Evolutionary conservation across 2,888 invertebrate species (phyloP), one percentile per base, ranked within the genome.

Genomic region (Clitarchus hookeri): DNA sequence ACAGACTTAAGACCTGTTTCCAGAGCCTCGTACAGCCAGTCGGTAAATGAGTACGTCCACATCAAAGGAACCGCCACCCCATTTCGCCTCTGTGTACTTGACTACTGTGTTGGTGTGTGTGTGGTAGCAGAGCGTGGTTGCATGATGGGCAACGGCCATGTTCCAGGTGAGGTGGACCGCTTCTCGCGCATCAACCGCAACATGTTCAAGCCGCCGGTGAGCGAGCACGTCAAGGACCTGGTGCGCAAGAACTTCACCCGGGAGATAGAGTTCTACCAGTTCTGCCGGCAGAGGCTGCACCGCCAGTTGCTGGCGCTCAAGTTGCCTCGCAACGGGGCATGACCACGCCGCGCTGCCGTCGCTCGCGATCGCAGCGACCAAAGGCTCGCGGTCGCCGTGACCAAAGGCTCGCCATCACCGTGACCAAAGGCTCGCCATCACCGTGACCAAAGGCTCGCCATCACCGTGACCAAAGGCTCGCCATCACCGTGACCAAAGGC

Each of bases 211-310:
- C 97, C 97, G 0, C 96, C 96, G 0, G 97, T 97, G 6, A 95
- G 96, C 84, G 97, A 97, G 90, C 95, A 95, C 89, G 95, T 97
- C 4, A 97, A 97, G 91, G 95, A 97, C 84, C 95, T 97, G 85
- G 96, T 98, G 9, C 93, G 97, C 88, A 94, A 94, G 78, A 97
- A 98, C 91, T 97, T 98, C 91, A 97, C 97, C 0, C 93, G 96
- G 86, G 98, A 98, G 92, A 96, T 97, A 19, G 97, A 98, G 90
- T 97, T 98, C 91, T 98, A 97, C 91, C 96, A 97, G 90, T 98
- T 97, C 91, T 97, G 97, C 91, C 95, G 95, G 89, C 97, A 97
- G 90, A 93, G 97, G 89, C 93, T 98, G 26, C 95, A 97, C 90
- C 93, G 95, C 91, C 97, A 98, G 90, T 94, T 96, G 87, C 92